Conservation (phyloP, 2,113 vertebrate species). For the Pelodiscus sinensis region DNA sequence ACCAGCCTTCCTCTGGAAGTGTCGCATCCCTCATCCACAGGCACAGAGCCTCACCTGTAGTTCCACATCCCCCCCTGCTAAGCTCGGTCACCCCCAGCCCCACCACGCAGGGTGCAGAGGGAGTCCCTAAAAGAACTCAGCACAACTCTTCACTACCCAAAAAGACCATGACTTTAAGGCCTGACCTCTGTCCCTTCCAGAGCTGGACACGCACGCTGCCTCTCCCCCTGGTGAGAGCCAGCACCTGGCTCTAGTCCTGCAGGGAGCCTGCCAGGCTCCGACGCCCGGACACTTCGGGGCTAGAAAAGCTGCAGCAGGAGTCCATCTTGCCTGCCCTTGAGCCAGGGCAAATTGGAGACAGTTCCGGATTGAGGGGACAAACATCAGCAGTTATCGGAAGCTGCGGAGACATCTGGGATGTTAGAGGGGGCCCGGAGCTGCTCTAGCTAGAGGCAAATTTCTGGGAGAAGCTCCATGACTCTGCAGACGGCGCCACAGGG, state of each 20-base stretch:
- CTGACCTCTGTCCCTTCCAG: neutral
- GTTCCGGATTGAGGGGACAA: neutral
- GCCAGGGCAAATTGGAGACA: neutral
- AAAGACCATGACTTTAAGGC: neutral
- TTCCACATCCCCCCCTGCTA: neutral
- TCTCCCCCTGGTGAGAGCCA: neutral
- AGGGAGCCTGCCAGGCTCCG: neutral
- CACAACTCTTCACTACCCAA: neutral
- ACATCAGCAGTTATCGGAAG: neutral
- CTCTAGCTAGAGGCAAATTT: neutral
- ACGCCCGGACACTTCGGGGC: neutral
- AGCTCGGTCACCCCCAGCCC: too few relatives aligned
- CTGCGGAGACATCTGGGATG: neutral
- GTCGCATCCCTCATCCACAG: neutral
- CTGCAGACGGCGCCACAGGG: neutral
- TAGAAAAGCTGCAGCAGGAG: neutral
- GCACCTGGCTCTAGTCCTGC: neutral
- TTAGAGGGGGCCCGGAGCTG: neutral
- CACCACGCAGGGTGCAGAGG: neutral
- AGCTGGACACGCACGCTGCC: neutral
- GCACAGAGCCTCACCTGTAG: neutral
- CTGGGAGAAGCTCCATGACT: neutral
- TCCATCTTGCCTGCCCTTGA: neutral
- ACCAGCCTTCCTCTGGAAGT: neutral
- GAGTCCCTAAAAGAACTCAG: neutral